Conservation (phyloP, 2,113 vertebrate species). For the Hemibagrus wyckioides region DNA sequence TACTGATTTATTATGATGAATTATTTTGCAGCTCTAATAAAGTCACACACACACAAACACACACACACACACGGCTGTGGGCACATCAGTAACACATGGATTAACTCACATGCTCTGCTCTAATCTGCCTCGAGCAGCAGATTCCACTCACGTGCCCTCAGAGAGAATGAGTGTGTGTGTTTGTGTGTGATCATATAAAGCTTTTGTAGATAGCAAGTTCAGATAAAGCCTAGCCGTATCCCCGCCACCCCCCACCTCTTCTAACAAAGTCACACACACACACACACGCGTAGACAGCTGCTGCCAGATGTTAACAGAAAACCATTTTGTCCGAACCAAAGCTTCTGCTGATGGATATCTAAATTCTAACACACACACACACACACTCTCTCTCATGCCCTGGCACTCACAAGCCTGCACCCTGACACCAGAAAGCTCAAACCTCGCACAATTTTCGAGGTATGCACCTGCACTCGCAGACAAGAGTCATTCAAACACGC, state of each 20-base stretch:
- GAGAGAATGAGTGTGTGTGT: not conserved
- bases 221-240: slow-evolving; percentile 1
- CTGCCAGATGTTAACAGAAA: slow-evolving; percentile 20
- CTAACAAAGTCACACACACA: not conserved
- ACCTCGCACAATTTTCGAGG: no score
- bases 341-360: not conserved
- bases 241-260: not conserved
- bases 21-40: not conserved
- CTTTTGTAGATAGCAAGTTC: slow-evolving; percentile 18
- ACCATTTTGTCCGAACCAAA: not conserved
- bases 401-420: not conserved
- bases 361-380: not conserved
- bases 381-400: not conserved
- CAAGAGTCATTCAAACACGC: not conserved
- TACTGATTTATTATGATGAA: not conserved
- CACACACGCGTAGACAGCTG: not conserved
- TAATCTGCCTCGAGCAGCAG: slow-evolving; percentile 48
- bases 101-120: slow-evolving; percentile 54
- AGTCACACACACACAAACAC: slow-evolving; percentile 2
- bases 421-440: not conserved
- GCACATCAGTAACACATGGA: slow-evolving; percentile 50
- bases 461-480: not conserved
- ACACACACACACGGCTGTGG: slow-evolving; percentile 14
- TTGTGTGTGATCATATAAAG: slow-evolving; percentile 24
- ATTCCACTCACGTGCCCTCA: slow-evolving; percentile 44